Conservation (phyloP, 2,113 vertebrate species). For the Fukomys damarensis region DNA sequence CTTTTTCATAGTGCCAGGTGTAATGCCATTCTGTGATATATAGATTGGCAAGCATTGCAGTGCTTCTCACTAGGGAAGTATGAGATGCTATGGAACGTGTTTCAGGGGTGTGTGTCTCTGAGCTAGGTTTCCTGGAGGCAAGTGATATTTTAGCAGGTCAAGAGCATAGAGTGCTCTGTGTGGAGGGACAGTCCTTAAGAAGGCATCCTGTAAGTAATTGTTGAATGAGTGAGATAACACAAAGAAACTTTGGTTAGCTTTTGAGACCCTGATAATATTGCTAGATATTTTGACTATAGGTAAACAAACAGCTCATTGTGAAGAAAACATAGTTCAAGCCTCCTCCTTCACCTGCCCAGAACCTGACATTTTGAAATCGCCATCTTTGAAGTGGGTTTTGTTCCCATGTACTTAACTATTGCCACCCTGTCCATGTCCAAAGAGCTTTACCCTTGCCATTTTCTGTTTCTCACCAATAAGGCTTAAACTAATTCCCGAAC, state of each 20-base stretch:
- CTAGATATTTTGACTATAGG: not conserved
- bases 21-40: not conserved
- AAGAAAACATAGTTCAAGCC: not conserved
- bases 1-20: not conserved
- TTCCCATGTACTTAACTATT: not conserved
- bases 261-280: not conserved
- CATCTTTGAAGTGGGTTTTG: not conserved
- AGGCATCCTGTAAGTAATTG: not conserved
- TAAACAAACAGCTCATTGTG: not conserved
- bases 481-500: not conserved
- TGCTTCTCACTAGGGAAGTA: not conserved
- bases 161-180: not conserved
- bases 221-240: not conserved
- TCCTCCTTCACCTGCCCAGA: not conserved
- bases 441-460: not conserved
- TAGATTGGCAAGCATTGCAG: not conserved
- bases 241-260: not conserved
- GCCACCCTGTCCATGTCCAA: rapidly evolving
- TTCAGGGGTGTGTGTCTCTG: not conserved
- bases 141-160: not conserved
- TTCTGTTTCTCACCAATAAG: not conserved
- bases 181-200: not conserved
- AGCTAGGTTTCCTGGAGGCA: not conserved
- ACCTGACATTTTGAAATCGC: not conserved
- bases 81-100: no score